phyloP scores from a whole-genome alignment of 1,140 invertebrate genomes.

The Gryon sp. region DNA sequence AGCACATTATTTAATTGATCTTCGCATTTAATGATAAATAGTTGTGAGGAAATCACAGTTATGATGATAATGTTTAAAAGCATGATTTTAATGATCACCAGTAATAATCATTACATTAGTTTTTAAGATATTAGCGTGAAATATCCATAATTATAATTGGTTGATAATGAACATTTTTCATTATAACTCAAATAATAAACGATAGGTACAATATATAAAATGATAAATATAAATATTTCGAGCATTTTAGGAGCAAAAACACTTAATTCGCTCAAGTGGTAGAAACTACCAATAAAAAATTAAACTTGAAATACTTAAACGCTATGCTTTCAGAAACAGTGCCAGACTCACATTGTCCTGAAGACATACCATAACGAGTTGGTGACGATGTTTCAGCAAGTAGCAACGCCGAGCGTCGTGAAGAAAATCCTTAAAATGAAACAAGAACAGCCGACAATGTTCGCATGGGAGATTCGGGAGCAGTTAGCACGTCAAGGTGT shows the following conservation, averaged over 20 bases:
- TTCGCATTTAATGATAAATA: too few species aligned
- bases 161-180: too few species aligned
- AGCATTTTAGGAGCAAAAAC: slow-evolving; percentile 15
- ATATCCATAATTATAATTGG: too few species aligned
- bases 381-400: slow-evolving; percentile 85
- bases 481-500: slow-evolving; percentile 90
- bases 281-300: slow-evolving; percentile 3
- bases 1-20: too few species aligned
- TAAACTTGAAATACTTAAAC: slow-evolving; percentile 57
- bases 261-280: neutral
- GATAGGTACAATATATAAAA: too few species aligned
- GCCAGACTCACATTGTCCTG: slow-evolving; percentile 60
- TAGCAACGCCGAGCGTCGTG: slow-evolving; percentile 94
- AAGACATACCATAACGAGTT: slow-evolving; percentile 69
- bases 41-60: too few species aligned
- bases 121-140: too few species aligned
- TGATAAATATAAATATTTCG: too few species aligned
- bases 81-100: too few species aligned
- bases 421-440: slow-evolving; percentile 94
- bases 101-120: too few species aligned
- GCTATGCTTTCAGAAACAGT: slow-evolving; percentile 62
- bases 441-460: slow-evolving; percentile 95
- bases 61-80: too few species aligned
- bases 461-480: slow-evolving; percentile 96
- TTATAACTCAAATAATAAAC: too few species aligned